These are phyloP conservation scores for Sphaerodactylus townsendi DNA, from an alignment of 2,113 vertebrate species.

Conservation along the genomic window DNA sequence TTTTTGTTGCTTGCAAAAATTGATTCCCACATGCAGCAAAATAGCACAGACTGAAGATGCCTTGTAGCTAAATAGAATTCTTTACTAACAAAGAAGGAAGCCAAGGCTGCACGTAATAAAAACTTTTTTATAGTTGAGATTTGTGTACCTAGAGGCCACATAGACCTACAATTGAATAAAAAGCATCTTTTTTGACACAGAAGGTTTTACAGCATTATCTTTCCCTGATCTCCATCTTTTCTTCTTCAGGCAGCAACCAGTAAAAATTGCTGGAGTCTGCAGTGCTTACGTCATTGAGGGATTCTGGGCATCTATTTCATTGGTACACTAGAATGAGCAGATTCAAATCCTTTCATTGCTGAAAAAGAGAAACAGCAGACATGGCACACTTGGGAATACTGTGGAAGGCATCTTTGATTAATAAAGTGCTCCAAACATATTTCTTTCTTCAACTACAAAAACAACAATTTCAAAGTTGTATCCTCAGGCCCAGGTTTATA, in stretches of 20 bases:
- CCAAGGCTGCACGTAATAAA: neutral
- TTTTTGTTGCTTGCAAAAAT: neutral
- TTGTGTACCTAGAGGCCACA: neutral
- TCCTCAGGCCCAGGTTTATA: neutral
- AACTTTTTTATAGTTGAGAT: neutral
- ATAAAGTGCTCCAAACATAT: accelerated
- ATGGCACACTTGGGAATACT: neutral
- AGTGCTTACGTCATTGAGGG: neutral
- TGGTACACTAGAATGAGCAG: neutral
- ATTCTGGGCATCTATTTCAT: accelerated
- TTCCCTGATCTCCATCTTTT: neutral
- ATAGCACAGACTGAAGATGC: neutral
- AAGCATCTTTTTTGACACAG: neutral
- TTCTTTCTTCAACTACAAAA: neutral
- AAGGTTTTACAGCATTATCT: conserved; percentile 2
- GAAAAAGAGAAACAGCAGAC: neutral
- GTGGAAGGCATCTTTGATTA: neutral
- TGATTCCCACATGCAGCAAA: neutral
- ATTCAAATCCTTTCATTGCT: neutral
- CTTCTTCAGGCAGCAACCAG: neutral
- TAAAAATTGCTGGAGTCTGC: neutral
- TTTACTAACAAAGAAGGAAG: neutral
- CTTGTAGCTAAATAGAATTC: neutral
- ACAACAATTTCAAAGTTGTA: neutral
- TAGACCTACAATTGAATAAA: neutral